Percentiles rank a stretch among this genome's conserved stretches.
These are phyloP conservation scores for Papilio glaucus DNA, from an alignment of 1,140 invertebrate genomes.

Conservation along the genomic window DNA sequence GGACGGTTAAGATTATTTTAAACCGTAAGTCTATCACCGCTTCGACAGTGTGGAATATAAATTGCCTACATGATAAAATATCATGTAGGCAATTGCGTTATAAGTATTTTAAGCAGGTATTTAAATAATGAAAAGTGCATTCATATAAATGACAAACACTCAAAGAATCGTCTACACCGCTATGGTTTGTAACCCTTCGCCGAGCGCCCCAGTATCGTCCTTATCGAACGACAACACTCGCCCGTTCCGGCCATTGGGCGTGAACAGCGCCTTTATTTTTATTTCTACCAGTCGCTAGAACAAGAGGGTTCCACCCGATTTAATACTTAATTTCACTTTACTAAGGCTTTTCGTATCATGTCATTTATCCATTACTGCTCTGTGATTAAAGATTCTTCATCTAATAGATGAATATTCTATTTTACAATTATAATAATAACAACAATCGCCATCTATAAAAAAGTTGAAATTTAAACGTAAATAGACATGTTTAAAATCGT, in stretches of 20 bases:
- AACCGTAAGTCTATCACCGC: background rate
- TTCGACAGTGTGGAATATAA: no score
- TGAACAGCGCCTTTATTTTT: conserved; percentile 67
- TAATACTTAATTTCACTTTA: conserved; percentile 35
- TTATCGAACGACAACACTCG: conserved; percentile 80
- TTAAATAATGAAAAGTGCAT: conserved; percentile 23
- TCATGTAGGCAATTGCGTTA: no score
- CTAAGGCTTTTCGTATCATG: conserved; percentile 40
- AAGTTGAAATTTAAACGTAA: no score
- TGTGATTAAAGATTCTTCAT: no score
- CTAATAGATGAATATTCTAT: no score
- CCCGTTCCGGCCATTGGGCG: conserved; percentile 72
- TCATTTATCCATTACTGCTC: no score
- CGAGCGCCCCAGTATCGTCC: conserved; percentile 41
- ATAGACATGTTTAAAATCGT: no score
- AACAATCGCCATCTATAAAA: no score
- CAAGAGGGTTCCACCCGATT: conserved; percentile 4
- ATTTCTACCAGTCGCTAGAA: conserved; percentile 63
- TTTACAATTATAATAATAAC: no score
- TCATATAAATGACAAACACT: conserved; percentile 1
- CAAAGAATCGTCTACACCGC: conserved; percentile 14
- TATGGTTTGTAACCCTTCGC: conserved; percentile 27
- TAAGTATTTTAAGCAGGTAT: background rate
- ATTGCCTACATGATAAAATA: no score
- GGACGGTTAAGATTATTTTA: background rate